Conservation (phyloP, 2,888 invertebrate species). For the Sceliomorpha sp. region DNA sequence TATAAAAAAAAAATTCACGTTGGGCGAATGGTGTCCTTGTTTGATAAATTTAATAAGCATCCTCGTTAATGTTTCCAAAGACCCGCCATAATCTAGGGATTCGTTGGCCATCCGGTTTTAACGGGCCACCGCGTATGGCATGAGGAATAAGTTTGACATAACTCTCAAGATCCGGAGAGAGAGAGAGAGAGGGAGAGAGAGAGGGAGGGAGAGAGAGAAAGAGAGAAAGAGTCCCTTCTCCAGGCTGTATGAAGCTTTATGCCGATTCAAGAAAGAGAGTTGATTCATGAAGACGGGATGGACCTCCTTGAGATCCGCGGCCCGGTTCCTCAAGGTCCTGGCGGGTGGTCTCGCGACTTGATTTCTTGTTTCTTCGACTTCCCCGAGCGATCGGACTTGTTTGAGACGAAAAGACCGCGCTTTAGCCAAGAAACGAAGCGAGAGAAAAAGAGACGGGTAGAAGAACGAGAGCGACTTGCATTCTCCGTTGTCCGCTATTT, state of each 20-base stretch:
- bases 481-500: constrained; percentile 60
- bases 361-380: constrained; percentile 79
- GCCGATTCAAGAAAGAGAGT: constrained; percentile 76
- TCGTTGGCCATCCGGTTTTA: constrained; percentile 54
- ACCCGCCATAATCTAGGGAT: constrained; percentile 43
- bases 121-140: constrained; percentile 53
- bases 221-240: constrained; percentile 24
- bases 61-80: constrained; percentile 45
- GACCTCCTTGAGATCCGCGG: constrained; percentile 79
- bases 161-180: constrained; percentile 61
- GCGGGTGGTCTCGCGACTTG: constrained; percentile 80
- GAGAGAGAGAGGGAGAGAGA: too few relatives aligned
- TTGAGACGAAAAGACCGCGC: constrained; percentile 46
- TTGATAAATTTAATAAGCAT: too few relatives aligned
- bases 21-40: too few relatives aligned
- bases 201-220: too few relatives aligned
- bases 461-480: constrained; percentile 54
- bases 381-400: constrained; percentile 58
- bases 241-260: constrained; percentile 72
- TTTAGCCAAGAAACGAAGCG: constrained; percentile 25
- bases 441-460: constrained; percentile 53
- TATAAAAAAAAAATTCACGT: too few relatives aligned
- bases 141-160: constrained; percentile 61
- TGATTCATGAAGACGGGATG: constrained; percentile 80
- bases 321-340: constrained; percentile 72